Evolutionary conservation across 2,113 vertebrate genomes (phyloP).

Genomic region (Plestiodon gilberti): DNA sequence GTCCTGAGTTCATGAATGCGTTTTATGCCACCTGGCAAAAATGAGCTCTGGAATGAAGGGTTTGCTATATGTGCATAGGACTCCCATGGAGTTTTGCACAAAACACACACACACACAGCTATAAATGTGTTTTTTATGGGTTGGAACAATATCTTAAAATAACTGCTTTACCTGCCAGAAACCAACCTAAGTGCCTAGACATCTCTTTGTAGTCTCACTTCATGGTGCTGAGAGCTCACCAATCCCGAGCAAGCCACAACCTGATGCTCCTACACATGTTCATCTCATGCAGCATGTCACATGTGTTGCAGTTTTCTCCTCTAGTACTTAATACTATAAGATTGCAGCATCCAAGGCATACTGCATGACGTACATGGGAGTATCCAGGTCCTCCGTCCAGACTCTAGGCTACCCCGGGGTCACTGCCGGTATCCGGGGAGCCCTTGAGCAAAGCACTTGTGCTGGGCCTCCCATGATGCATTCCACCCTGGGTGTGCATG

Average conservation of each 20-base stretch:
- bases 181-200: no score
- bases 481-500: no score
- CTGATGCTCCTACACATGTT: no score
- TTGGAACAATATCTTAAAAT: neutral
- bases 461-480: no score
- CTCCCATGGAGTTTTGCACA: neutral
- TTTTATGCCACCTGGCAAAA: neutral
- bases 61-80: neutral
- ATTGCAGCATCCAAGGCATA: no score
- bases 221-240: no score
- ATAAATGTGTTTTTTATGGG: no score
- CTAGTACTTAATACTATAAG: no score
- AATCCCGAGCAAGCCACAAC: no score
- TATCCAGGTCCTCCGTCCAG: neutral
- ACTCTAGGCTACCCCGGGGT: neutral
- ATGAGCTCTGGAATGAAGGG: neutral
- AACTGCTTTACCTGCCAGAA: neutral
- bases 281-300: neutral
- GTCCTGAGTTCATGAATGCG: neutral
- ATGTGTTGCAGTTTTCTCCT: neutral
- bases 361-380: neutral
- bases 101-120: neutral
- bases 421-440: no score
- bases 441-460: no score
- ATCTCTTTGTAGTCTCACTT: neutral